A percentile compares a stretch with the other conserved stretches of the same genome.
These are phyloP conservation scores for Onychomys torridus DNA, from an alignment of 2,797 vertebrate species.

Conservation along the genomic window DNA sequence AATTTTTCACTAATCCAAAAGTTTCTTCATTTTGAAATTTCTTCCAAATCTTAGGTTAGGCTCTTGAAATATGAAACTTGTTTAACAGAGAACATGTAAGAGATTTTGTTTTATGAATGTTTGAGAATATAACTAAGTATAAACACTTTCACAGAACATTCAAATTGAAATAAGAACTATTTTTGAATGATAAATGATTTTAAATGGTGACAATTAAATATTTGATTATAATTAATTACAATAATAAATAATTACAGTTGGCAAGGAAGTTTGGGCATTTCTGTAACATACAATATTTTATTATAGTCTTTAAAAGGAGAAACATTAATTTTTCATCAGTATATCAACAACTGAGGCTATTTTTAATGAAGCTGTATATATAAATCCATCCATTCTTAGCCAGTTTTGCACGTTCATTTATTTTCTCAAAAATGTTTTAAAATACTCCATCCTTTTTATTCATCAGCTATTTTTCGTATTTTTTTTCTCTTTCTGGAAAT, in stretches of 20 bases:
- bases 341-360: neutral
- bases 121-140: neutral
- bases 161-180: neutral
- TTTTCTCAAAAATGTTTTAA: neutral
- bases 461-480: neutral
- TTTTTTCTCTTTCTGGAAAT: neutral
- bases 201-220: neutral
- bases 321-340: neutral
- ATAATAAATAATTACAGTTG: neutral
- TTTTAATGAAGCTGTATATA: neutral
- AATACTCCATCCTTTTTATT: neutral
- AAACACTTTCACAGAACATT: neutral
- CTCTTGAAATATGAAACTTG: neutral
- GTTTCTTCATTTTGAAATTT: neutral
- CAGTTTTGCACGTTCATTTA: neutral
- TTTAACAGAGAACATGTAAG: neutral
- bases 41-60: neutral
- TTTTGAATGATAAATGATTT: neutral
- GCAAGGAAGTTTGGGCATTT: neutral
- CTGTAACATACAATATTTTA: neutral
- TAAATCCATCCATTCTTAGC: neutral
- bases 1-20: neutral
- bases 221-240: neutral
- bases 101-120: neutral
- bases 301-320: neutral